phyloP scores from a whole-genome alignment of 2,113 vertebrate genomes.

The Lates calcarifer region DNA sequence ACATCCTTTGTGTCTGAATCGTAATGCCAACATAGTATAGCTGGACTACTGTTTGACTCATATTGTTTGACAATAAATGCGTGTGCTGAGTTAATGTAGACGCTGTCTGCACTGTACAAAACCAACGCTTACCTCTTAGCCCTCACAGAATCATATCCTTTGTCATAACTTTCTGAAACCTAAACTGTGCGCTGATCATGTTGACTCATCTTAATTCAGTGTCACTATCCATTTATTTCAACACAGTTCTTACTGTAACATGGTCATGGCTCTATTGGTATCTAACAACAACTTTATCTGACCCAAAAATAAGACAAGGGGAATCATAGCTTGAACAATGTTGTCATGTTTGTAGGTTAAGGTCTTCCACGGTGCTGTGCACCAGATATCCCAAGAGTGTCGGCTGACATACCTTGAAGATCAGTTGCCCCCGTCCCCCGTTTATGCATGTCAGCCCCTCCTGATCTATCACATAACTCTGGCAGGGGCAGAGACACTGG shows the following conservation, averaged over 20 bases:
- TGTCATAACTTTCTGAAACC: conserved; percentile 7
- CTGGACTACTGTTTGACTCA: conserved; percentile 2
- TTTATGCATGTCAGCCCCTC: conserved; percentile 73
- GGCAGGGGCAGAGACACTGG: conserved; percentile 75
- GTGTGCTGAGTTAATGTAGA: background rate
- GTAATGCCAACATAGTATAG: conserved; percentile 16
- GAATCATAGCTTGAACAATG: conserved; percentile 55
- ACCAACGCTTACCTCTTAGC: background rate
- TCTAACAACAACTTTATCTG: conserved; percentile 43
- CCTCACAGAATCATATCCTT: conserved; percentile 6
- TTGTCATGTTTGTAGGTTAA: conserved; percentile 69
- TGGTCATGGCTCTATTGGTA: conserved; percentile 35
- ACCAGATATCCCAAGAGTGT: conserved; percentile 71
- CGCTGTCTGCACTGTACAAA: background rate
- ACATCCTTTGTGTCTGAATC: conserved; percentile 68
- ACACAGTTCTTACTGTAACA: conserved; percentile 16
- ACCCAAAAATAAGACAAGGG: conserved; percentile 50
- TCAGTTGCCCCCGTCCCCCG: conserved; percentile 72
- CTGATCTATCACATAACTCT: conserved; percentile 75
- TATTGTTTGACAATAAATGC: background rate
- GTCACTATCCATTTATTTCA: conserved; percentile 36
- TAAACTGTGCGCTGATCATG: background rate
- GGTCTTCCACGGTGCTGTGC: conserved; percentile 58
- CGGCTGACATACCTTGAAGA: conserved; percentile 74
- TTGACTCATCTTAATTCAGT: background rate